Conservation (phyloP, 2,113 vertebrate species). For the Ciconia boyciana region DNA sequence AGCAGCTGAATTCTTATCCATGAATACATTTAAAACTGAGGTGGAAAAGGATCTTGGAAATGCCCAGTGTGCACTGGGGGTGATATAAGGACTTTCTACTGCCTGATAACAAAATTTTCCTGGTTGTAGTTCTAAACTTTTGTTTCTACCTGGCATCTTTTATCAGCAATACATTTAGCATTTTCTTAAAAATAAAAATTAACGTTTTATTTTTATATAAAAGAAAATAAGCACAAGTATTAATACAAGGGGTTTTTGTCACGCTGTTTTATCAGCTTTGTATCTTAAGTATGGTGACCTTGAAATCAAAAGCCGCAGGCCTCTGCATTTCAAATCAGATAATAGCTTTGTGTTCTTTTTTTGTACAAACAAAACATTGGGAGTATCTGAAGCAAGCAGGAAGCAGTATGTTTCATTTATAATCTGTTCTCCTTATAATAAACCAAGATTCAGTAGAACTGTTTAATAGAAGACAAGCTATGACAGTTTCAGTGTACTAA, state of each 20-base stretch:
- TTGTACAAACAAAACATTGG: background rate
- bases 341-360: background rate
- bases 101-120: background rate
- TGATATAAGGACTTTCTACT: background rate
- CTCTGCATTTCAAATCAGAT: background rate
- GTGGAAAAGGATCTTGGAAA: background rate
- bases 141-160: background rate
- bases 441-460: background rate
- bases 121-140: background rate
- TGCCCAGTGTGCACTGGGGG: background rate
- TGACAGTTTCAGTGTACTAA: no score
- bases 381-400: background rate
- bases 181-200: background rate
- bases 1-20: background rate
- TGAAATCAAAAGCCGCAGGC: background rate
- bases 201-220: background rate
- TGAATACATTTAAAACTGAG: background rate
- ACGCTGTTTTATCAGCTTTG: background rate
- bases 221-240: background rate
- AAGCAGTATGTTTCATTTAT: background rate
- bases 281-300: background rate
- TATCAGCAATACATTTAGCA: background rate
- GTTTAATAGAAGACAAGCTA: background rate
- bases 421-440: background rate
- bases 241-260: background rate